Conservation (phyloP, 1,140 invertebrate species). For the Zaprionus tsacasi region DNA sequence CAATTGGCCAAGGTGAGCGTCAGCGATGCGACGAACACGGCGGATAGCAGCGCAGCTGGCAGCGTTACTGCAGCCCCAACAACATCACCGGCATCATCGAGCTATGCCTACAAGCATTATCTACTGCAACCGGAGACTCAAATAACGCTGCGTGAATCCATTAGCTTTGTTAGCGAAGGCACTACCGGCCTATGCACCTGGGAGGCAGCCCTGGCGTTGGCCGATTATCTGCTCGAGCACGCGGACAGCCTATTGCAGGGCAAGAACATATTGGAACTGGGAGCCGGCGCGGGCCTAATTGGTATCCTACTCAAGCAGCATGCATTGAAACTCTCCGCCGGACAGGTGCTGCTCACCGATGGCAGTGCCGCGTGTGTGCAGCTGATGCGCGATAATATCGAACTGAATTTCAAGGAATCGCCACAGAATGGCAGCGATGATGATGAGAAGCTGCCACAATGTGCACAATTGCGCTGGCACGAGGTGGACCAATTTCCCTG, state of each 20-base stretch:
- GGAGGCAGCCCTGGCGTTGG: conserved; percentile 75
- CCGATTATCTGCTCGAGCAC: conserved; percentile 70
- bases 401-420: conserved; percentile 50
- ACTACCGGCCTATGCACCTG: conserved; percentile 81
- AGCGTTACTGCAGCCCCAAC: background rate
- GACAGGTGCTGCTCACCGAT: conserved; percentile 69
- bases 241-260: conserved; percentile 21
- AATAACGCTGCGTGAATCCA: conserved; percentile 71
- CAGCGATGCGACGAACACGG: background rate
- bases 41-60: background rate
- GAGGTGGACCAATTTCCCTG: conserved; percentile 44
- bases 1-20: conserved; percentile 27
- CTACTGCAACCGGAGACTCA: conserved; percentile 38
- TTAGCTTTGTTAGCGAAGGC: conserved; percentile 75
- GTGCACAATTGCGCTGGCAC: conserved; percentile 60
- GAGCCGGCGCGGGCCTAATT: conserved; percentile 72
- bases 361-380: conserved; percentile 72
- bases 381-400: conserved; percentile 71
- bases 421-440: background rate
- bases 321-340: conserved; percentile 27
- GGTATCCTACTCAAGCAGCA: conserved; percentile 67
- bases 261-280: conserved; percentile 72
- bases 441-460: conserved; percentile 19
- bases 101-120: conserved; percentile 77
- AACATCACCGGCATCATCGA: background rate